Conservation (phyloP, 2,888 invertebrate species). For the Acutogordius australiensis region DNA sequence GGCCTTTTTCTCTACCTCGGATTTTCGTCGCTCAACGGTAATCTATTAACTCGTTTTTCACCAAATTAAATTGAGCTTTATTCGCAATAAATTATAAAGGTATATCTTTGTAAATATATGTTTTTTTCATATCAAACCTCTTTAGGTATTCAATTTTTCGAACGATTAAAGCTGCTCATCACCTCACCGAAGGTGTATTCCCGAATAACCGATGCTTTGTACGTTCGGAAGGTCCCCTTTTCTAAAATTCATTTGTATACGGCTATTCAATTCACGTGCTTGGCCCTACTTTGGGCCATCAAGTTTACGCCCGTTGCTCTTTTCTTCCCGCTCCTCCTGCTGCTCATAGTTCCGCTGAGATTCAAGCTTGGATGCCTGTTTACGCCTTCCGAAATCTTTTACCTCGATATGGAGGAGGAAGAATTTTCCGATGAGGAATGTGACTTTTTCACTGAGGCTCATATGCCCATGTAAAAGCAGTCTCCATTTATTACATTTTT, state of each 20-base stretch:
- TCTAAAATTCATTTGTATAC: slow-evolving; percentile 7
- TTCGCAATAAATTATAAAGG: no score
- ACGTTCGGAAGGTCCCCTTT: neutral
- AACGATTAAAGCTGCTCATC: slow-evolving; percentile 2
- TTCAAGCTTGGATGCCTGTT: neutral
- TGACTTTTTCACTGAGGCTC: slow-evolving; percentile 1
- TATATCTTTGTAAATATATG: no score
- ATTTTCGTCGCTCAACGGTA: no score
- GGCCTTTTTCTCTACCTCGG: slow-evolving; percentile 77
- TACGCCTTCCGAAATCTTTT: neutral
- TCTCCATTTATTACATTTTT: no score
- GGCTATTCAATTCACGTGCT: neutral
- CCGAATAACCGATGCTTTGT: neutral
- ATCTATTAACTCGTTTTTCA: no score
- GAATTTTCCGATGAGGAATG: neutral
- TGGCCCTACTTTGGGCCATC: slow-evolving; percentile 1
- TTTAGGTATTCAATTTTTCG: slow-evolving; percentile 13
- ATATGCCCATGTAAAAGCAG: slow-evolving; percentile 2
- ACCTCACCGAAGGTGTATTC: neutral
- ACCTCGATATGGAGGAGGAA: slow-evolving; percentile 9
- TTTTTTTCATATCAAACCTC: no score
- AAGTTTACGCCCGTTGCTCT: slow-evolving; percentile 2
- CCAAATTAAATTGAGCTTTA: no score
- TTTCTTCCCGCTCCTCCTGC: neutral
- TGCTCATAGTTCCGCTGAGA: neutral